Conservation (phyloP, 2,113 vertebrate genomes). For the Megaceryle maxima region DNA sequence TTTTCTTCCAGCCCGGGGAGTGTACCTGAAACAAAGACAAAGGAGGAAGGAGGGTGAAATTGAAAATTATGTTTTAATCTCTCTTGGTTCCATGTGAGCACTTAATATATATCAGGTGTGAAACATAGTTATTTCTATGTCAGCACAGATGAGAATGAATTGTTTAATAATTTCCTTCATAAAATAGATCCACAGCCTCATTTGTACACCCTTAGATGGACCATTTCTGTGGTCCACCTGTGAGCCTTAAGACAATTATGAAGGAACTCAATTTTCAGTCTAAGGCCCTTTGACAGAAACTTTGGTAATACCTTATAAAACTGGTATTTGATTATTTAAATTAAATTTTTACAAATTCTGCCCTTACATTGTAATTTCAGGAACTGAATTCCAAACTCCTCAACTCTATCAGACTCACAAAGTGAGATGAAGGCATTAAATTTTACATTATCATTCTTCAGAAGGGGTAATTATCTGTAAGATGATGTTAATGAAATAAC, state of each 20-base stretch:
- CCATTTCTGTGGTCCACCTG: not conserved
- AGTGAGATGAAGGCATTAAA: not conserved
- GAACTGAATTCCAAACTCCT: not conserved
- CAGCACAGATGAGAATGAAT: not conserved
- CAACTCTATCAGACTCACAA: not conserved
- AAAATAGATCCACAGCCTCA: not conserved
- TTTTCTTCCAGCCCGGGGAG: not conserved
- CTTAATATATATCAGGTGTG: not conserved
- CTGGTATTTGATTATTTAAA: not conserved
- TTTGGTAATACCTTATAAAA: not conserved
- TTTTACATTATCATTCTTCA: not conserved
- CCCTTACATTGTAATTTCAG: not conserved
- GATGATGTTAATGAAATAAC: not conserved
- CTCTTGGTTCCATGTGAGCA: not conserved
- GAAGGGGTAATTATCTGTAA: not conserved
- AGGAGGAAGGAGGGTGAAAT: slow-evolving; percentile 43
- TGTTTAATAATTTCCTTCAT: not conserved
- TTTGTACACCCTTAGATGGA: not conserved
- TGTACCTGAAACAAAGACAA: slow-evolving; percentile 3
- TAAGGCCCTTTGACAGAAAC: not conserved
- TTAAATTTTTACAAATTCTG: not conserved
- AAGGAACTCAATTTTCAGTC: not conserved
- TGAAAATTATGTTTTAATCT: not conserved
- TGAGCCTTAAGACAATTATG: not conserved
- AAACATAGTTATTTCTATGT: not conserved